Base-by-base conservation (phyloP, 2,113 vertebrate species). In the Lepidothrix coronata region DNA sequence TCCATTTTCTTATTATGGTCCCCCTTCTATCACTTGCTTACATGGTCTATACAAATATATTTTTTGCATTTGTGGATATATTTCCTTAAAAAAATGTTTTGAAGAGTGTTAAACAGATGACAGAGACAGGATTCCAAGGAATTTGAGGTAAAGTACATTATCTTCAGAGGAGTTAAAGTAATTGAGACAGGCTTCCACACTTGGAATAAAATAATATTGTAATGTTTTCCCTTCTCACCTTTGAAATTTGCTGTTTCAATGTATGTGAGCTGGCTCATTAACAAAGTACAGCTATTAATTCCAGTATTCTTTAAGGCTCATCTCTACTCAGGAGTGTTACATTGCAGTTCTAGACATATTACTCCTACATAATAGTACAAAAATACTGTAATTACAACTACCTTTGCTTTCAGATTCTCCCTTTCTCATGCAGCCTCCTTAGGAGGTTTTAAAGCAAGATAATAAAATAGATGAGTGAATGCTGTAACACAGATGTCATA, bases 341-440 rank as follows among this genome's bases (percentile, higher is more conserved):
- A 66, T 58, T 23, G 82, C 71, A 94, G 93, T 97, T 97, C 93
- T 93, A 79, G 91, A 95, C 97, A 97, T 98, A 94, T 96, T 96
- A 90, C 65, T 78, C 59, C 58, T 63, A 81, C 71, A 79, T 93
- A 97, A 97, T 93, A 95, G 57, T 94, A 59, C 24, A 77, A 87
- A 98, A 97, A 97, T 37, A 96, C 86, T 95, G 74, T 92, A 90
- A 97, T 97, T 97, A 76, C 88, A 96, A 96, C 94, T 97, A 96
- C 71, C 49, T 95, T 97, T 92, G 44, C 88, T 97, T 97, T 97
- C 94, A 95, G 76, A 91, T 88, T 83, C 37, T 89, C 16, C 15
- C 14, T 91, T 19, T 85, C 68, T 93, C 90, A 88, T 74, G 88
- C 67, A 96, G 51, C 44, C 79, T 97, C 55, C 35, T 88, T 96